These are phyloP conservation scores for Eilema sororculum DNA, from an alignment of 2,888 invertebrate genomes.

Conservation along the genomic window DNA sequence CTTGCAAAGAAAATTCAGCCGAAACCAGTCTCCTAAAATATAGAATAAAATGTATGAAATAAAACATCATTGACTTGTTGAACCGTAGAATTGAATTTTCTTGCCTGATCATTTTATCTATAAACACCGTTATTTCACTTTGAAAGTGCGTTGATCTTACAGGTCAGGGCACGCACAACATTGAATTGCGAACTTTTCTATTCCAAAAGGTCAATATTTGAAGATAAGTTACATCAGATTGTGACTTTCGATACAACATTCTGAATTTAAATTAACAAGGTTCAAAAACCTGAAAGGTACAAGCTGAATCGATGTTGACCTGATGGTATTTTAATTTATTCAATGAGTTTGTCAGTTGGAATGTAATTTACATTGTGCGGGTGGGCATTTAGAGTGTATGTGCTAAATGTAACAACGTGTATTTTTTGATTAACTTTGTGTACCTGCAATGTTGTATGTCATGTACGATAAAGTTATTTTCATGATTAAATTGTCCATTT, in stretches of 20 bases:
- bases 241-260: conserved; percentile 41
- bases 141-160: conserved; percentile 74
- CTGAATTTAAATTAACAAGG: conserved; percentile 41
- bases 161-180: conserved; percentile 65
- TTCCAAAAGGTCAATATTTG: conserved; percentile 69
- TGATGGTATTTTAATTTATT: conserved; percentile 23
- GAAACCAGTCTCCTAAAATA: background rate
- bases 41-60: background rate
- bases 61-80: conserved; percentile 27
- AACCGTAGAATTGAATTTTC: conserved; percentile 50
- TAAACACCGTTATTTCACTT: conserved; percentile 69
- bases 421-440: background rate
- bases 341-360: conserved; percentile 10
- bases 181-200: conserved; percentile 61
- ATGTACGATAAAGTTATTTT: background rate
- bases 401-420: background rate
- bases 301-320: conserved; percentile 12
- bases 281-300: conserved; percentile 32
- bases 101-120: conserved; percentile 48
- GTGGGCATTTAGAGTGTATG: conserved; percentile 5
- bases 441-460: background rate
- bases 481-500: background rate
- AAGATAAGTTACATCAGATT: conserved; percentile 53
- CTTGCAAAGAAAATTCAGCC: background rate
- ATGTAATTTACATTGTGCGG: conserved; percentile 16